Evolutionary conservation across 2,888 invertebrate genomes (phyloP), one percentile per base, ranked within the genome.

Genomic region (Pterostichus niger): DNA sequence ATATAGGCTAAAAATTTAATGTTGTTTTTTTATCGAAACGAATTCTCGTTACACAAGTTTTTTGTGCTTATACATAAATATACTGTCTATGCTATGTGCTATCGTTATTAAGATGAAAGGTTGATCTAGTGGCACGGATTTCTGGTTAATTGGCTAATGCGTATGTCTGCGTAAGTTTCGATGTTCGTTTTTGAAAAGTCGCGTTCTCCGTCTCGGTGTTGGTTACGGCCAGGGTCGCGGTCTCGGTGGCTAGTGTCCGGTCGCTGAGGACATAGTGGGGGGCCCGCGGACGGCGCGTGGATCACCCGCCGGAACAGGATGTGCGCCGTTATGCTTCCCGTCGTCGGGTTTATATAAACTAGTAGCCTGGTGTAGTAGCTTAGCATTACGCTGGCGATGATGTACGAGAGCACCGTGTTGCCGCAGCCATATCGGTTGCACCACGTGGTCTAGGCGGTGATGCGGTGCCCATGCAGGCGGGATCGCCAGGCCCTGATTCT

Each of bases 1-100:
- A 88, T 87, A 88, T 86, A 87, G 87, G 87, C 85, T 79, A 83
- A 79, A 83, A 83, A 83, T 79, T 83, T 83, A 73, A 75, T 59
- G 17, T 64, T 77, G 56, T 59, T 83, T 83, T 83, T 83, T 68
- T 68, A 75, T 77, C 61, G 15, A 77, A 31, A 77, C 54, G 31
- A 83, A 77, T 77, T 76, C 83, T 77, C 68, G 83, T 68, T 77
- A 64, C 76, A 83, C 83, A 15, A 76, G 77, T 83, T 83, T 83
- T 82, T 83, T 76, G 76, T 83, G 77, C 68, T 33, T 71, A 54
- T 73, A 56, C 82, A 73, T 76, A 75, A 82, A 59, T 61, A 49
- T 52, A 83, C 77, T 64, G 68, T 83, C 83, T 68, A 83, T 68
- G 83, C 83, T 68, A 83, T 77, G 83, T 83, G 77, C 61, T 83